Evolutionary conservation across 2,113 vertebrate species (phyloP), one percentile per base, ranked within the genome.

Genomic region (Heterocephalus glaber): DNA sequence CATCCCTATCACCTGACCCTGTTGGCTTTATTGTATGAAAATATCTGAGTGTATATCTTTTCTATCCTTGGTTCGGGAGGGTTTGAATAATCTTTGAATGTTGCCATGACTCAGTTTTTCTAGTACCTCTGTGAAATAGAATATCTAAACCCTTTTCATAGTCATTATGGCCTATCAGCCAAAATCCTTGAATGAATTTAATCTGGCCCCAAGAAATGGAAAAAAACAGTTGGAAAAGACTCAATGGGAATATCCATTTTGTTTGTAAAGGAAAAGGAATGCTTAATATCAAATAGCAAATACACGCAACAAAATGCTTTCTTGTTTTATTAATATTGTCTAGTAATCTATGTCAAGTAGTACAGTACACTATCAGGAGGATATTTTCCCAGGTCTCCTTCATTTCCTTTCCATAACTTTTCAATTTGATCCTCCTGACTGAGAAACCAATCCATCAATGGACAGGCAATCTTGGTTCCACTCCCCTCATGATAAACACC

Each of bases 271-370:
- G 98, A 99, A 95, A 98, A 98, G 13, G 98, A 99, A 98, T 99
- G 99, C 98, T 99, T 99, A 76, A 99, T 98, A 97, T 99, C 99
- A 90, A 99, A 97, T 93, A 99, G 96, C 97, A 99, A 98, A 98
- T 99, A 99, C 97, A 99, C 99, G 66, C 99, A 97, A 99, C 98
- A 35, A 99, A 99, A 96, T 99, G 99, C 95, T 99, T 99, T 97
- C 98, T 97, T n/a, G 98, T 97, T 98, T 99, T 99, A 63, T 99
- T 98, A 89, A 99, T 92, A 80, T 98, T 98, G 90, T 99, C 99
- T 90, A 99, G 97, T 6, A 99, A 98, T 99, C 99, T 61, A 99
- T 98, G 96, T 99, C 99, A 95, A 99, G 98, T 95, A 99, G 97
- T 13, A 99, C 99, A 41, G 99, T 85, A 99, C 97, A 35, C 99